Base-by-base conservation (phyloP, 2,797 vertebrate genomes). In the Nyctalus aviator region DNA sequence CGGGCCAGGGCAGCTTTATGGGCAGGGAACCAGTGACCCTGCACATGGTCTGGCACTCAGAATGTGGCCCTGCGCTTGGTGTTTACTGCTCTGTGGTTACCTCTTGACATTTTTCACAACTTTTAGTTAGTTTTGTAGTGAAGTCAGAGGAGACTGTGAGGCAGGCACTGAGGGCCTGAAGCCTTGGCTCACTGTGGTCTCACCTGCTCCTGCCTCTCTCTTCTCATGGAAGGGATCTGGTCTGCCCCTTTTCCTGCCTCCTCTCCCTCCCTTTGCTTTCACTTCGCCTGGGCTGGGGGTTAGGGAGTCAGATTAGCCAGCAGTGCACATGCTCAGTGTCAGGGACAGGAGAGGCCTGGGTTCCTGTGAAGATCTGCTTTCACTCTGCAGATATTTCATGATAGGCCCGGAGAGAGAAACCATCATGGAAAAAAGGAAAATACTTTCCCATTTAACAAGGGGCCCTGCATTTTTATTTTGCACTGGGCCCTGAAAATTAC, bases 131-230 rank as follows among this genome's bases (percentile, higher is more conserved):
- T 73, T 62, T 57, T 82, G 23, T 69, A 21, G 4, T 30, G 55
- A 41, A 15, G 32, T 46, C 32, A 48, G 41, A 50, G 53, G 37
- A 72, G 17, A 55, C 46, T 44, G 0, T 37, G 25, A 57, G 5
- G 0, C 78, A 75, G 59, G 68, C 4, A 13, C 32, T 20, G 91
- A 53, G 25, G 62, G 12, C 53, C 27, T 62, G 25, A 68, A 55
- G 57, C 68, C 41, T 73, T 35, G 79, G 48, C 78, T 62, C 53
- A 7, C 9, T 13, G 3, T 35, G 37, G 53, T 44, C 23, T 35
- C 0, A 0, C 15, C 18, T 18, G n/a, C 17, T 44, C 2, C 37
- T 17, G 37, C 46, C 25, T 48, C 10, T 5, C 8, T 7, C 17
- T 79, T 78, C n/a, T 44, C 12, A n/a, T n/a, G 41, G 41, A 78